Conservation (phyloP, 2,888 invertebrate genomes). For the Scaptomyza reducta region DNA sequence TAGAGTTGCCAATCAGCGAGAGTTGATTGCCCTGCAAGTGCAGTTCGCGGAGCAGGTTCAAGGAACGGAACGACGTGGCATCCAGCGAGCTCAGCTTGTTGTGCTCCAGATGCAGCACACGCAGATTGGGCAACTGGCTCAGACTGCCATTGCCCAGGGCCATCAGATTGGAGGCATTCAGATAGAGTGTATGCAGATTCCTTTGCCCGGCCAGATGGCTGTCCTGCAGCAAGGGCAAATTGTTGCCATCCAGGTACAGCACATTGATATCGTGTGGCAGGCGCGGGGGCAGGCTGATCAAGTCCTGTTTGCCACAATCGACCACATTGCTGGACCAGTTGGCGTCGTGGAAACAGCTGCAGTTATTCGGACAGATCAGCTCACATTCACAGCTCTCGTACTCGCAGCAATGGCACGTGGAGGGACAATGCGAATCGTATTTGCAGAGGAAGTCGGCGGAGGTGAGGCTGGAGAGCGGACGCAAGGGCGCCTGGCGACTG, state of each 20-base stretch:
- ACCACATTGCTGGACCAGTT: conserved; percentile 97
- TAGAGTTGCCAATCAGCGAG: conserved; percentile 91
- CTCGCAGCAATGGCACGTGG: conserved; percentile 97
- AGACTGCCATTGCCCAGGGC: conserved; percentile 95
- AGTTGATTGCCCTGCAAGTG: conserved; percentile 94
- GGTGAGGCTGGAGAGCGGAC: conserved; percentile 90
- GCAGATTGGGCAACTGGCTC: conserved; percentile 91
- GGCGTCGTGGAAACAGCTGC: conserved; percentile 97
- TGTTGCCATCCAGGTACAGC: conserved; percentile 95
- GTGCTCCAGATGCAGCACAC: conserved; percentile 92
- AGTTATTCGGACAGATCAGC: conserved; percentile 97
- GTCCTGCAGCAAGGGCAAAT: conserved; percentile 89
- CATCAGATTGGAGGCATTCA: conserved; percentile 93
- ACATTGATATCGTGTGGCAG: conserved; percentile 98
- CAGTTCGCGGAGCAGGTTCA: conserved; percentile 91
- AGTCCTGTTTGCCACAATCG: conserved; percentile 90
- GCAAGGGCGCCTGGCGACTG: conserved; percentile 91
- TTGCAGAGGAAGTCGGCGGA: conserved; percentile 95
- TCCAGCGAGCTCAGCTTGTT: conserved; percentile 92
- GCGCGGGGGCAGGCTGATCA: conserved; percentile 87
- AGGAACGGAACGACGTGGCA: conserved; percentile 93
- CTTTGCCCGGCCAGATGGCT: conserved; percentile 96
- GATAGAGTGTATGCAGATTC: conserved; percentile 93
- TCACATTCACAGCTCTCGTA: conserved; percentile 98
- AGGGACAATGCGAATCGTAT: conserved; percentile 96